Conservation (phyloP, 2,888 invertebrate species). For the Mythimna impura region DNA sequence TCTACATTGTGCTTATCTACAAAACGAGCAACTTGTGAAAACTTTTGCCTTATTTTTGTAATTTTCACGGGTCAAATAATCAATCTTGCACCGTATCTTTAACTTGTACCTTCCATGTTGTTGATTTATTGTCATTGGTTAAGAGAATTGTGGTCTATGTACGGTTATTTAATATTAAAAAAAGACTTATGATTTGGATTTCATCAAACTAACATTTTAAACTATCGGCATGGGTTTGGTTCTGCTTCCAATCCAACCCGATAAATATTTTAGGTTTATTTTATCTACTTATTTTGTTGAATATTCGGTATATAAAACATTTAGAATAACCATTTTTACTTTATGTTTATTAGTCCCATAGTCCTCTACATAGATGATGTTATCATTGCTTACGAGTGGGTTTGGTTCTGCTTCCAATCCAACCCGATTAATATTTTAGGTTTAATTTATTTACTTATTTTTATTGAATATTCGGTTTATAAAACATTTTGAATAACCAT, state of each 20-base stretch:
- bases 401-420: background rate
- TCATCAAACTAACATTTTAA: background rate
- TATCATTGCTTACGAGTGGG: background rate
- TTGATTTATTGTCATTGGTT: background rate
- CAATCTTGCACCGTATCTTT: too few relatives aligned
- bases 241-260: background rate
- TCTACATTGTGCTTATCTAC: slow-evolving; percentile 17
- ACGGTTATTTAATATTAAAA: background rate
- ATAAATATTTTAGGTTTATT: background rate
- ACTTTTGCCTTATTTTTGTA: background rate
- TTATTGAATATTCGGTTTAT: background rate
- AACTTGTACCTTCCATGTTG: too few relatives aligned
- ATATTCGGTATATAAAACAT: background rate
- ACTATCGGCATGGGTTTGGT: too few relatives aligned
- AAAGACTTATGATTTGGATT: background rate
- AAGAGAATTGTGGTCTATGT: background rate
- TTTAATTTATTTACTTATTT: background rate
- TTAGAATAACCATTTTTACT: background rate
- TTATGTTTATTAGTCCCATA: background rate
- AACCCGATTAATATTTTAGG: background rate
- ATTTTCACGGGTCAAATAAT: background rate
- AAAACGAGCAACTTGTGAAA: slow-evolving; percentile 3
- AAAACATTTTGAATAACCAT: background rate
- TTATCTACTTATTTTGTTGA: background rate
- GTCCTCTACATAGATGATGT: background rate